Percentiles rank a stretch among this genome's conserved stretches.
Conservation (phyloP, 2,797 vertebrate species). For the Lophius americanus region DNA sequence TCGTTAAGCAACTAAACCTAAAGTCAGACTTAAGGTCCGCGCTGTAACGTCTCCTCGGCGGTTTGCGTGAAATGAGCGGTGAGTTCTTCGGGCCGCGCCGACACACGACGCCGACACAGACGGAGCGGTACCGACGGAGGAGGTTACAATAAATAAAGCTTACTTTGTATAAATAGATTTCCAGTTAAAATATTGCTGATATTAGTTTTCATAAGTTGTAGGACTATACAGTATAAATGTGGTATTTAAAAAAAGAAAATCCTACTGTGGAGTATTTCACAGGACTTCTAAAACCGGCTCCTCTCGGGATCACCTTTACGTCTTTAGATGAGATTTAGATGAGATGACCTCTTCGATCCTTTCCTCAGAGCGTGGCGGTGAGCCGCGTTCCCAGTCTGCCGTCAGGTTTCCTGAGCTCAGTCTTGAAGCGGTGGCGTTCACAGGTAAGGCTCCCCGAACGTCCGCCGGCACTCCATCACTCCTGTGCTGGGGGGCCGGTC, state of each 20-base stretch:
- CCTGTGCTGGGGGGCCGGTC: conserved; percentile 94
- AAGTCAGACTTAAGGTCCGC: conserved; percentile 15
- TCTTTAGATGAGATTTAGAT: no score
- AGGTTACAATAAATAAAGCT: conserved; percentile 75
- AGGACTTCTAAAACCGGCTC: conserved; percentile 28
- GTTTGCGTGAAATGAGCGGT: background rate
- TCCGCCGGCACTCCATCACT: conserved; percentile 95
- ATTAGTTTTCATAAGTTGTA: conserved; percentile 69
- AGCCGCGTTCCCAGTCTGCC: conserved; percentile 51
- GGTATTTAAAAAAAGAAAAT: conserved; percentile 50
- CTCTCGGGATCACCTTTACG: background rate
- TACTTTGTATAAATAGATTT: conserved; percentile 79
- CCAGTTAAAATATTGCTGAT: conserved; percentile 78
- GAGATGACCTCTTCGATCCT: background rate
- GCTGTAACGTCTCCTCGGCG: background rate
- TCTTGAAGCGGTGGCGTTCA: conserved; percentile 48
- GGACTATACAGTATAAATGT: conserved; percentile 78
- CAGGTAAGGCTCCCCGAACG: conserved; percentile 92
- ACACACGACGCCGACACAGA: conserved; percentile 14
- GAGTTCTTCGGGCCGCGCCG: no score
- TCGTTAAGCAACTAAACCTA: conserved; percentile 7
- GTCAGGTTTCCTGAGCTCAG: conserved; percentile 70
- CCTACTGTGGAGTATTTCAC: conserved; percentile 52
- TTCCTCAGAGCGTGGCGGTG: background rate
- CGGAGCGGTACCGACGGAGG: conserved; percentile 7